These are phyloP conservation scores for Pegea sp. DNA, from an alignment of 23 tunicate species.

Conservation along the genomic window DNA sequence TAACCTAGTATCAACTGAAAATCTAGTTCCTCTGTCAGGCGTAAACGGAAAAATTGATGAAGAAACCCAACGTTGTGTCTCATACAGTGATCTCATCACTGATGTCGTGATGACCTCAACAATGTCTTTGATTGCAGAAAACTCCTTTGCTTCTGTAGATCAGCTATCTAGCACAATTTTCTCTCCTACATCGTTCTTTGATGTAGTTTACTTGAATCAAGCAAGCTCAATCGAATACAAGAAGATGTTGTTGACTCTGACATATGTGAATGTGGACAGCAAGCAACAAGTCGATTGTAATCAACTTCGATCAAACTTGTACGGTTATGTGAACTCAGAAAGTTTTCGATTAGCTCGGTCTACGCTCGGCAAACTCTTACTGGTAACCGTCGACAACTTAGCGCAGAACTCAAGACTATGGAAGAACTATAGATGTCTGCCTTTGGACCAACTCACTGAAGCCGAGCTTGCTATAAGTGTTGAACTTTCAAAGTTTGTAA, in stretches of 20 bases:
- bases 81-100: conserved; percentile 10
- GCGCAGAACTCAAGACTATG: conserved; percentile 7
- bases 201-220: conserved; percentile 27
- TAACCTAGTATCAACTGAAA: too few relatives aligned
- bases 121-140: conserved; percentile 43
- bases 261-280: too few relatives aligned
- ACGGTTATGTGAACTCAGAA: conserved; percentile 18
- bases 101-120: conserved; percentile 14
- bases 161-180: conserved; percentile 8
- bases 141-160: conserved; percentile 14
- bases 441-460: background rate
- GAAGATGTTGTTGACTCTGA: conserved; percentile 16
- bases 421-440: conserved; percentile 16
- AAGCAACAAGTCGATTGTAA: conserved; percentile 23
- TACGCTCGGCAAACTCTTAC: conserved; percentile 12
- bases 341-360: conserved; percentile 32
- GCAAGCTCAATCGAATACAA: conserved; percentile 39
- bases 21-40: too few relatives aligned
- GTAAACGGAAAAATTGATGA: too few relatives aligned
- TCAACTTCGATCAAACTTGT: conserved; percentile 22
- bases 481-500: conserved; percentile 49
- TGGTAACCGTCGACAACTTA: conserved; percentile 12
- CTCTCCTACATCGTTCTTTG: conserved; percentile 29
- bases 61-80: too few relatives aligned
- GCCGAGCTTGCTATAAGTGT: conserved; percentile 21